A percentile compares a stretch with the other conserved stretches of the same genome.
phyloP scores from a whole-genome alignment of 2,888 invertebrate species.

The Spisula solida region DNA sequence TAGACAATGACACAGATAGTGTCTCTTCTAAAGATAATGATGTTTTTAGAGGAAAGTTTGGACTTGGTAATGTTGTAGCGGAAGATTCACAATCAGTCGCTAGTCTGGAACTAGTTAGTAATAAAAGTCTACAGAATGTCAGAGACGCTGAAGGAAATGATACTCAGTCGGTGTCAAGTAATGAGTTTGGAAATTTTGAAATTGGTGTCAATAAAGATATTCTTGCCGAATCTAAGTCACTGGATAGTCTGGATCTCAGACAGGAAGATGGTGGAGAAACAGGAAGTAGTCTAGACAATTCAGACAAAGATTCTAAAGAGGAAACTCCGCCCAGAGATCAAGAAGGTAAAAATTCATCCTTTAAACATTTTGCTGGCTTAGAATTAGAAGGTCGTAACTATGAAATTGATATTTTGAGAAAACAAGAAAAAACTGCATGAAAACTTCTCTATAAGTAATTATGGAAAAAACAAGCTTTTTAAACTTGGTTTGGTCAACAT shows the following conservation, averaged over 20 bases:
- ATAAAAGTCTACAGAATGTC: constrained; percentile 69
- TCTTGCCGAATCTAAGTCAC: constrained; percentile 82
- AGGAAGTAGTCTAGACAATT: constrained; percentile 55
- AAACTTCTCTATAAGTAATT: too few species aligned
- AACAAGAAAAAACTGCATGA: too few species aligned
- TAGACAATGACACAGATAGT: constrained; percentile 70
- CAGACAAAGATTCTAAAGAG: constrained; percentile 62
- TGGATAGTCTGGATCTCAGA: constrained; percentile 85
- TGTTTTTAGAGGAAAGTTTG: constrained; percentile 60
- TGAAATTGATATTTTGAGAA: too few species aligned
- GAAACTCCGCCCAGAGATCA: constrained; percentile 52
- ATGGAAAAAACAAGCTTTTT: too few species aligned
- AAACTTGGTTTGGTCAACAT: too few species aligned
- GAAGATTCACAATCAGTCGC: constrained; percentile 85
- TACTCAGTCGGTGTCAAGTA: constrained; percentile 81
- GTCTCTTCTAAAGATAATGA: constrained; percentile 71
- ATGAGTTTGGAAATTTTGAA: constrained; percentile 77
- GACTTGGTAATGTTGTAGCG: constrained; percentile 57
- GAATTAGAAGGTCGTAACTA: too few species aligned
- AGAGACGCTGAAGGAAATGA: constrained; percentile 74
- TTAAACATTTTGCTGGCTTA: too few species aligned
- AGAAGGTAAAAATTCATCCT: background rate
- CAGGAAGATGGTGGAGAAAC: constrained; percentile 43
- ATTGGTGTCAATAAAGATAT: constrained; percentile 52
- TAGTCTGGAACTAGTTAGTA: constrained; percentile 83